These are phyloP conservation scores for Hybognathus amarus DNA, from an alignment of 2,797 vertebrate species.

Conservation along the genomic window DNA sequence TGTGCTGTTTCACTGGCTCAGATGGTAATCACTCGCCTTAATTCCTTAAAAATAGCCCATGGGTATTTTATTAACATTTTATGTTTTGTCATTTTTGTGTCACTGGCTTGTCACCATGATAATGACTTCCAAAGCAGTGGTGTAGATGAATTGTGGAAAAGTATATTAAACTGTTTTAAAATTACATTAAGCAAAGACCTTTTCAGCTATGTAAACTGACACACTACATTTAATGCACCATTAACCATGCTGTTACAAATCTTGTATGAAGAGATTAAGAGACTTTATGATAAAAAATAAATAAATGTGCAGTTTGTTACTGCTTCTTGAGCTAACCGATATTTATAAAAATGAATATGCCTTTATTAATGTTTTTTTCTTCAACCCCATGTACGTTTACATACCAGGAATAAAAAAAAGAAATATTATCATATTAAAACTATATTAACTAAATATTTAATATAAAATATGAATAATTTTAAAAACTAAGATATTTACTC, in stretches of 20 bases:
- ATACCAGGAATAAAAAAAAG: background rate
- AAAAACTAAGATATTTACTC: background rate
- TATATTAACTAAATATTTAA: background rate
- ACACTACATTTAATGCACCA: slow-evolving; percentile 37
- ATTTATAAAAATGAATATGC: background rate
- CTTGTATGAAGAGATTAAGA: slow-evolving; percentile 11
- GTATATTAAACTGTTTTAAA: slow-evolving; percentile 27
- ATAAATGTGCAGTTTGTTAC: background rate
- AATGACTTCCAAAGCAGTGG: slow-evolving; percentile 18
- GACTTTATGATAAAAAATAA: background rate
- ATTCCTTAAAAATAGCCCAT: background rate
- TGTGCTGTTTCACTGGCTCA: slow-evolving; percentile 5
- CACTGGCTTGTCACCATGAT: slow-evolving; percentile 17
- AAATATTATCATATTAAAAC: background rate
- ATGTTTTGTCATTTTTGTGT: slow-evolving; percentile 26
- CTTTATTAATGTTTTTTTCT: background rate
- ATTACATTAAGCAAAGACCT: slow-evolving; percentile 32
- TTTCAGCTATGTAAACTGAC: slow-evolving; percentile 36
- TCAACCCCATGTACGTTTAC: background rate
- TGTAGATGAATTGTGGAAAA: slow-evolving; percentile 24
- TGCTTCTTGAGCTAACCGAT: background rate
- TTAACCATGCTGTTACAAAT: slow-evolving; percentile 32
- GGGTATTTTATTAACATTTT: background rate
- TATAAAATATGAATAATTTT: background rate
- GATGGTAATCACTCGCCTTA: slow-evolving; percentile 4